Percentiles rank a stretch among this genome's conserved stretches.
Evolutionary conservation across 2,797 vertebrate genomes (phyloP).

Genomic region (Rhinella marina): DNA sequence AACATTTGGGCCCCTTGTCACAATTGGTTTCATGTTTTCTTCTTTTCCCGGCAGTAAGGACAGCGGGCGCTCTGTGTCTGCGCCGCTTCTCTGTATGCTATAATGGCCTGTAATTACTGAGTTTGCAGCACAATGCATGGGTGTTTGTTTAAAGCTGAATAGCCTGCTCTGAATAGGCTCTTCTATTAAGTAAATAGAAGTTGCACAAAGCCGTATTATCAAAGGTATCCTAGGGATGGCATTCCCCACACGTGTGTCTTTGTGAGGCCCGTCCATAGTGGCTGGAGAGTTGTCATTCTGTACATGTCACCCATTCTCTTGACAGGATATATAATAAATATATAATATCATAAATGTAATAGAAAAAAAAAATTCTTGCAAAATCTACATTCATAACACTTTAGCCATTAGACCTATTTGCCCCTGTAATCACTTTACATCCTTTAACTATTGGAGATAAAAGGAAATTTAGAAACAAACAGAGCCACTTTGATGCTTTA

Average conservation of each 20-base stretch:
- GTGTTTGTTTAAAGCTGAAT: conserved; percentile 82
- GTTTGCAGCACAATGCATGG: conserved; percentile 76
- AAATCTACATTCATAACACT: background rate
- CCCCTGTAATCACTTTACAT: too few relatives aligned
- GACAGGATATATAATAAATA: background rate
- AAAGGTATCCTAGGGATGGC: conserved; percentile 64
- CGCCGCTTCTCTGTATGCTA: conserved; percentile 75
- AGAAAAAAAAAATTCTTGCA: background rate
- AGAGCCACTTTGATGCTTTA: too few relatives aligned
- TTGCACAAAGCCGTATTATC: conserved; percentile 71
- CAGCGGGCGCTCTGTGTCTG: conserved; percentile 65
- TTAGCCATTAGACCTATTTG: too few relatives aligned
- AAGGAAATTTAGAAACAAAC: too few relatives aligned
- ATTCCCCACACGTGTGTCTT: conserved; percentile 41
- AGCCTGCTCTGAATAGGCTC: conserved; percentile 77
- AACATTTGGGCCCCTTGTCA: conserved; percentile 82
- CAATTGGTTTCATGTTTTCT: conserved; percentile 75
- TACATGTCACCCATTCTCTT: background rate
- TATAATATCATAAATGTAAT: background rate
- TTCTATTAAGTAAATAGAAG: conserved; percentile 72
- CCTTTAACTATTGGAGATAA: too few relatives aligned
- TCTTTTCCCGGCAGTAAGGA: conserved; percentile 41
- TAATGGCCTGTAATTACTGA: conserved; percentile 82
- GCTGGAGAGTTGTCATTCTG: conserved; percentile 21
- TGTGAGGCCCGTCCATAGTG: conserved; percentile 22